Conservation (phyloP, 2,888 invertebrate species). For the Adela reaumurella region DNA sequence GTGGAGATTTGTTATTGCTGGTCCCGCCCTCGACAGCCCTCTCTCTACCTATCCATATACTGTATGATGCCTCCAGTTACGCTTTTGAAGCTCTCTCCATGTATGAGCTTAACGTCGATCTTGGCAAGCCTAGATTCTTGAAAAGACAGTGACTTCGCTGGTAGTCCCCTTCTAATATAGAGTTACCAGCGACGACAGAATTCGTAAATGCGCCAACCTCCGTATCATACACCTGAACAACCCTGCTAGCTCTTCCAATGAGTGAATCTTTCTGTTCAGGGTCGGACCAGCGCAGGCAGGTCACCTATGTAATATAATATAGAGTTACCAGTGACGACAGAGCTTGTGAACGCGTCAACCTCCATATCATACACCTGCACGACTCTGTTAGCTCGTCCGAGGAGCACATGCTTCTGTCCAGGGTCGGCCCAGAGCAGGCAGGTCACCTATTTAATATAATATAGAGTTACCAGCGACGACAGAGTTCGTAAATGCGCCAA, state of each 20-base stretch:
- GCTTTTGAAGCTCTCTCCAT: no score
- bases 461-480: no score
- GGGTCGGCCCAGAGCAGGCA: slow-evolving; percentile 65
- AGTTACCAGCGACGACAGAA: slow-evolving; percentile 31
- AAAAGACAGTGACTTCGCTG: no score
- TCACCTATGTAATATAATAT: no score
- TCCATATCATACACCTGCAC: slow-evolving; percentile 62
- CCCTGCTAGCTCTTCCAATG: slow-evolving; percentile 60
- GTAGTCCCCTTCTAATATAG: no score
- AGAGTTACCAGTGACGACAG: slow-evolving; percentile 32
- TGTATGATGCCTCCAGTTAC: no score
- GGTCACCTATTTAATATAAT: no score
- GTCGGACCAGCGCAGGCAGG: slow-evolving; percentile 66
- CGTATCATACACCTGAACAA: slow-evolving; percentile 62
- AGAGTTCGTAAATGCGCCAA: not conserved
- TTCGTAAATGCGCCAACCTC: slow-evolving; percentile 44
- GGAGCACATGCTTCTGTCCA: slow-evolving; percentile 62
- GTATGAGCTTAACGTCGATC: no score
- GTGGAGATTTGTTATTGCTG: no score
- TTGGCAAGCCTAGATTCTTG: no score
- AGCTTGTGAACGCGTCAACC: slow-evolving; percentile 42
- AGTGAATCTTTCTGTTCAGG: slow-evolving; percentile 63
- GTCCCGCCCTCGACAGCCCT: no score
- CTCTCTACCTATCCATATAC: no score
- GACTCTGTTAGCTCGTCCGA: slow-evolving; percentile 61